Evolutionary conservation across 2,113 vertebrate species (phyloP).

Genomic region (Mustelus asterias): DNA sequence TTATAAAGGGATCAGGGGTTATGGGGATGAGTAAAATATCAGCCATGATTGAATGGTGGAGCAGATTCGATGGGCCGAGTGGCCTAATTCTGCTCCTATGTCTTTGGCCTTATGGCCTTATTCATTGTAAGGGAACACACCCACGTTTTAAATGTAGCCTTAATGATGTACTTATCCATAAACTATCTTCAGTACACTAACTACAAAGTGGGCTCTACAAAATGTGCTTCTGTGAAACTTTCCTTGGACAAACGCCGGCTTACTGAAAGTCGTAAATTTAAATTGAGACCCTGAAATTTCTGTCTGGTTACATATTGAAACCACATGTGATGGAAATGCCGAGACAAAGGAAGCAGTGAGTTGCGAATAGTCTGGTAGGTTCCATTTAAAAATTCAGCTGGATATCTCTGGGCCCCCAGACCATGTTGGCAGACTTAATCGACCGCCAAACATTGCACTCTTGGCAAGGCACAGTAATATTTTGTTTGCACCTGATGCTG

Average conservation of each 20-base stretch:
- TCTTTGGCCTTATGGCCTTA: no score
- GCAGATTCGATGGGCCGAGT: neutral
- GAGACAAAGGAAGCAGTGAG: conserved; percentile 25
- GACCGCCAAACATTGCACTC: neutral
- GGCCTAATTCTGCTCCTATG: no score
- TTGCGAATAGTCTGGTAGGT: conserved; percentile 17
- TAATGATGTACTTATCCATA: neutral
- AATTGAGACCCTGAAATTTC: conserved; percentile 25
- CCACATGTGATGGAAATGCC: neutral
- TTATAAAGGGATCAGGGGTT: no score
- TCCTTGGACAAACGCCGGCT: neutral
- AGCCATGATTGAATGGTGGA: no score
- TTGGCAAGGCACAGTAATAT: conserved; percentile 10
- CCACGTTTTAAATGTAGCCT: neutral
- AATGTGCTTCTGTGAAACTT: neutral
- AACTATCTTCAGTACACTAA: neutral
- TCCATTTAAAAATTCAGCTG: conserved; percentile 25
- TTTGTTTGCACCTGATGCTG: conserved; percentile 34
- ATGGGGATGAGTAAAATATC: no score
- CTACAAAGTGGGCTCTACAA: neutral
- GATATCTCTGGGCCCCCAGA: neutral
- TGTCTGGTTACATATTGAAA: conserved; percentile 15
- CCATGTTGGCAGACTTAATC: neutral
- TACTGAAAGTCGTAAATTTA: neutral
- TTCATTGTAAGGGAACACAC: neutral